Base-by-base conservation (phyloP, 2,888 invertebrate species). In the Hypsopygia costalis region DNA sequence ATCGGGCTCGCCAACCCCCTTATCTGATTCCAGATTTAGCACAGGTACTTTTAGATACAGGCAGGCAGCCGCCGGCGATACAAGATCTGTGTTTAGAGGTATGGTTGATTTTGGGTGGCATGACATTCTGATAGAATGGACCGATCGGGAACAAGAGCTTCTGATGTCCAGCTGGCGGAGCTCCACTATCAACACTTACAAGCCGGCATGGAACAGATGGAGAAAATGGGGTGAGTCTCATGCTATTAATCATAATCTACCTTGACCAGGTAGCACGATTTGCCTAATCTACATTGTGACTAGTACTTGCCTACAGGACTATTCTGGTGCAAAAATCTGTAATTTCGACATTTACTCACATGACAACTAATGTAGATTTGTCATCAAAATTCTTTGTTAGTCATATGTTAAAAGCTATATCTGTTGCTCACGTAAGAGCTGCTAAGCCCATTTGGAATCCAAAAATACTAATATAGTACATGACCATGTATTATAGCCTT, bases 281-380 rank as follows among this genome's bases (percentile, higher is more conserved):
- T 51, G 34, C 47, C 41, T 6, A 12, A 50, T 8, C 25, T 54
- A 22, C 41, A 32, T 34, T 8, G 46, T 6, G 27, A 28, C 2
- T 50, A 9, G 11, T 27, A 7, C 36, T 55, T 11, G 43, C 52
- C 6, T 52, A 52, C 22, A 28, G 49, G 6, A 44, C 51, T n/a
- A 52, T 52, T 41, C 34, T 52, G 0, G 52, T 56, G 1, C 51
- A 53, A 42, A 53, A 53, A 37, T 56, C 53, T 1, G 47, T 45
- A 8, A 48, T 51, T 30, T 30, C 45, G 3, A 44, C 51, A 2
- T 21, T 56, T 36, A 49, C 49, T 27, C 41, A 51, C 25, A 46
- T 44, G 1, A 22, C 43, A 20, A 42, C 41, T 1, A 20, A 40
- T 11, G 35, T 43, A 27, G 34, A 49, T 29, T 39, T 49, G 11